phyloP scores from a whole-genome alignment of 2,113 vertebrate species.

The Charadrius vociferus region DNA sequence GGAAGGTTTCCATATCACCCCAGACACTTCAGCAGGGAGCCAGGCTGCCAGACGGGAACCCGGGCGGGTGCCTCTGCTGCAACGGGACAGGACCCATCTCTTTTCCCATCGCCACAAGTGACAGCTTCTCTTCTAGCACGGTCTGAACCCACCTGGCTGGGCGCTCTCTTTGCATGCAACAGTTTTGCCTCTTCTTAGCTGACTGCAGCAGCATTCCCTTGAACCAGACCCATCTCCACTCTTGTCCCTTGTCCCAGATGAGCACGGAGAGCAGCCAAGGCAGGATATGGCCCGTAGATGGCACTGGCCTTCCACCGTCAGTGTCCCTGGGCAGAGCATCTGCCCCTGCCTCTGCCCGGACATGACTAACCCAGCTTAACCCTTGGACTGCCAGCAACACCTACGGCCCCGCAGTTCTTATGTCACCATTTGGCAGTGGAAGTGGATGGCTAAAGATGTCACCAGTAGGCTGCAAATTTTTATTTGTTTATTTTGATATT shows the following conservation, averaged over 20 bases:
- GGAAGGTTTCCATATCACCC: fast-evolving
- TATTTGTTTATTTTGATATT: background rate
- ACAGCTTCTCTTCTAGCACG: background rate
- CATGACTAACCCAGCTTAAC: background rate
- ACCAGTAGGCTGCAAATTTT: background rate
- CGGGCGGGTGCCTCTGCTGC: background rate
- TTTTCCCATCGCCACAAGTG: background rate
- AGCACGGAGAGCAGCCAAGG: background rate
- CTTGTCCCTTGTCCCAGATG: background rate
- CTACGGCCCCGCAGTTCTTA: background rate
- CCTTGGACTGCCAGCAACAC: background rate
- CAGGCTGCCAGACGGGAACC: background rate
- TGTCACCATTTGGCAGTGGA: background rate
- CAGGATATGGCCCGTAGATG: background rate
- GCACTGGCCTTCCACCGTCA: background rate
- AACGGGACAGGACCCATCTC: background rate
- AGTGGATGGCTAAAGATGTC: background rate
- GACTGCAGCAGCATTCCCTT: background rate
- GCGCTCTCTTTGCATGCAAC: too few species aligned
- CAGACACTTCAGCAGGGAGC: background rate
- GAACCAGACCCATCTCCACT: background rate
- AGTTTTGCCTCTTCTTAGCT: background rate
- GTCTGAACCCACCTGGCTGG: background rate
- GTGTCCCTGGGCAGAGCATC: background rate
- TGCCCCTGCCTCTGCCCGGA: background rate